Conservation (phyloP, 2,888 invertebrate species). For the Lingula anatina region DNA sequence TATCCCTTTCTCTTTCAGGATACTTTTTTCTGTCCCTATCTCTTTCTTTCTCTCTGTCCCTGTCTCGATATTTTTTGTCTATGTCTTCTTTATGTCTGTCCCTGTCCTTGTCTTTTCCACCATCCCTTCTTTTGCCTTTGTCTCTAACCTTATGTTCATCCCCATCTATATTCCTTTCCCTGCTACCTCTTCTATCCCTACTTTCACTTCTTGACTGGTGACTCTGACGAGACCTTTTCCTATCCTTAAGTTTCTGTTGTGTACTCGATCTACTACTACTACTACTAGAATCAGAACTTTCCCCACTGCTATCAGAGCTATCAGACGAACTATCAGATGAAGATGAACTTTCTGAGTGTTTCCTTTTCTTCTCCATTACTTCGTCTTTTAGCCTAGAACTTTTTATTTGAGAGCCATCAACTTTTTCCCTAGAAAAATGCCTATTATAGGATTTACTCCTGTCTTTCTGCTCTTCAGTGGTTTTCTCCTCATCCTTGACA, state of each 20-base stretch:
- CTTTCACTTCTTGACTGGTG: not conserved
- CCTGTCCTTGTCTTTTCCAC: conserved; percentile 3
- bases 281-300: conserved; percentile 5
- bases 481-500: conserved; percentile 3
- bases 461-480: not conserved
- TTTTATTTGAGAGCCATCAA: too few species aligned
- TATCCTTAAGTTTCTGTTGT: not conserved
- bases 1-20: conserved; percentile 3
- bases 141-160: too few species aligned
- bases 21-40: conserved; percentile 5
- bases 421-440: too few species aligned
- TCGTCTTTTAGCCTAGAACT: too few species aligned
- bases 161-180: not conserved
- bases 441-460: not conserved
- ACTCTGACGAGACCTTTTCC: not conserved
- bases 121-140: not conserved
- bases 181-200: conserved; percentile 1
- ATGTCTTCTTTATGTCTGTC: conserved; percentile 7
- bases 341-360: too few species aligned
- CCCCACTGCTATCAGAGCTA: conserved; percentile 1
- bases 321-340: too few species aligned
- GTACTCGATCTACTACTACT: not conserved
- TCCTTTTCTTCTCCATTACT: too few species aligned
- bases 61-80: not conserved
- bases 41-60: conserved; percentile 3